phyloP scores from a whole-genome alignment of 2,113 vertebrate species.

The Nesoenas mayeri region DNA sequence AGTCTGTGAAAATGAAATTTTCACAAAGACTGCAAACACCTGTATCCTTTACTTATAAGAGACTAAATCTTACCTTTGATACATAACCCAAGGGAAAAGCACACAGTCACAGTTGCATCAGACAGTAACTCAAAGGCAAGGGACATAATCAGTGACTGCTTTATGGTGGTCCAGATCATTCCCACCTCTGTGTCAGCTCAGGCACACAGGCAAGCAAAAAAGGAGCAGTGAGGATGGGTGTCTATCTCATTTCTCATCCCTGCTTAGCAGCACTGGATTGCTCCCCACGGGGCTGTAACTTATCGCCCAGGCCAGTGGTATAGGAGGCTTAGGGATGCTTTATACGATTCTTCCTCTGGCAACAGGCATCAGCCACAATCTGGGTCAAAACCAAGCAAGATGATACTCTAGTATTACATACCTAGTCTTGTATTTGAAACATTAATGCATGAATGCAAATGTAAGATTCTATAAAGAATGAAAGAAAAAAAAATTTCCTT shows the following conservation, averaged over 20 bases:
- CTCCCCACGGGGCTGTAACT: background rate
- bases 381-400: background rate
- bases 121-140: background rate
- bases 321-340: background rate
- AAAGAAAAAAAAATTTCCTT: background rate
- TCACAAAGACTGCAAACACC: background rate
- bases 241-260: background rate
- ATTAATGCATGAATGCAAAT: background rate
- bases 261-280: background rate
- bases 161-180: background rate
- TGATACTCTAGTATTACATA: background rate
- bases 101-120: background rate
- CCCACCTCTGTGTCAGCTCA: background rate
- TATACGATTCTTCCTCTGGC: background rate
- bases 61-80: background rate
- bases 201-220: background rate
- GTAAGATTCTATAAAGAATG: background rate
- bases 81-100: background rate
- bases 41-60: background rate
- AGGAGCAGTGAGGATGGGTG: background rate
- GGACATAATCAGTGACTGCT: background rate
- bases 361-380: rapidly evolving
- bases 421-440: background rate
- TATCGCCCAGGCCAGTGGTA: background rate
- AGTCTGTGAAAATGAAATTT: background rate